A percentile compares a stretch with the other conserved stretches of the same genome.
Evolutionary conservation across 2,888 invertebrate species (phyloP).

Genomic region (Drosophila koepferae): DNA sequence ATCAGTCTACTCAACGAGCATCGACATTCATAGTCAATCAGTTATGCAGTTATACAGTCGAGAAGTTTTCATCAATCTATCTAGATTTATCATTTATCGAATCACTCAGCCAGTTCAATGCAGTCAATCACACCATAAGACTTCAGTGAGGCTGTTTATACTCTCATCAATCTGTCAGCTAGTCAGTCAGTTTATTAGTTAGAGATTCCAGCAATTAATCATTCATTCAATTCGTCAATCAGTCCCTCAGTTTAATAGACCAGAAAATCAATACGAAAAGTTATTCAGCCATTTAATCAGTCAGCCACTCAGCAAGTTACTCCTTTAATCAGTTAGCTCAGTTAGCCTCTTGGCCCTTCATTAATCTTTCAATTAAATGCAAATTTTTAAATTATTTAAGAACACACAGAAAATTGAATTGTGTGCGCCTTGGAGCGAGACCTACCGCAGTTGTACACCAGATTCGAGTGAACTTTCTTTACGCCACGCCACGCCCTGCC

Average conservation of each 20-base stretch:
- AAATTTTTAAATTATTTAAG: conserved; percentile 56
- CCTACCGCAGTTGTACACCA: conserved; percentile 64
- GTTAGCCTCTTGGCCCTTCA: conserved; percentile 42
- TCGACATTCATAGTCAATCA: not conserved
- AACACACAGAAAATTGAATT: conserved; percentile 69
- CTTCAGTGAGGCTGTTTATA: no score
- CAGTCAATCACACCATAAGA: not conserved
- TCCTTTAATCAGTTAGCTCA: conserved; percentile 1
- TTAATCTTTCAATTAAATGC: conserved; percentile 69
- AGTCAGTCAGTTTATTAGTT: not conserved
- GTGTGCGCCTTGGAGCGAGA: conserved; percentile 56
- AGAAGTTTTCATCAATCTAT: no score
- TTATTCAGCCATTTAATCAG: not conserved
- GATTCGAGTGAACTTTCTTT: conserved; percentile 12
- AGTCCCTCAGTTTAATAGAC: not conserved
- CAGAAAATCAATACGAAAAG: not conserved
- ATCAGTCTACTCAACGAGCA: not conserved
- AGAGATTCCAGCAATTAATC: not conserved
- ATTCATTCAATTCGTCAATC: not conserved
- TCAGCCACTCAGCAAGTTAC: conserved; percentile 17
- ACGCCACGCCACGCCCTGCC: not conserved
- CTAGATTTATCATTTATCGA: not conserved
- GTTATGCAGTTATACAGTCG: not conserved
- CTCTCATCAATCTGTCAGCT: not conserved
- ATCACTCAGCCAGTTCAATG: no score